Conservation (phyloP, 2,888 invertebrate species). For the Argyresthia goedartella region DNA sequence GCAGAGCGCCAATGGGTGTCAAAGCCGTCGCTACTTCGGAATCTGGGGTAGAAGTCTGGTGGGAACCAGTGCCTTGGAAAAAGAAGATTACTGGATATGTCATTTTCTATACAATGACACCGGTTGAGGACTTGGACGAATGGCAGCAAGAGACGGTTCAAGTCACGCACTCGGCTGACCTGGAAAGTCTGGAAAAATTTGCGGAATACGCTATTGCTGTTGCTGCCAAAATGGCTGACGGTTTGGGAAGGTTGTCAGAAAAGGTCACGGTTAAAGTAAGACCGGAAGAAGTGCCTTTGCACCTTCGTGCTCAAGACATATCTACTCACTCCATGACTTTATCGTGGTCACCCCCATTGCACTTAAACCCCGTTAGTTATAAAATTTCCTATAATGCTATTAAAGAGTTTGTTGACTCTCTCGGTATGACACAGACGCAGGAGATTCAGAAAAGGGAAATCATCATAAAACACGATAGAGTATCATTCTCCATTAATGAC, state of each 20-base stretch:
- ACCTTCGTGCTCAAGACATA: conserved; percentile 89
- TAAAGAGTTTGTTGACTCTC: conserved; percentile 94
- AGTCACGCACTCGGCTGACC: conserved; percentile 89
- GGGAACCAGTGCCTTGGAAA: conserved; percentile 90
- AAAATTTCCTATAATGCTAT: conserved; percentile 93
- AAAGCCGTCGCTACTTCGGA: conserved; percentile 95
- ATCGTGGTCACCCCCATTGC: conserved; percentile 91
- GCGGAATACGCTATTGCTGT: conserved; percentile 93
- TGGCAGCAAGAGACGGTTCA: conserved; percentile 91
- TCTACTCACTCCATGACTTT: conserved; percentile 95
- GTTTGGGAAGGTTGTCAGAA: conserved; percentile 88
- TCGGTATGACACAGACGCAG: conserved; percentile 91
- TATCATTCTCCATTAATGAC: conserved; percentile 85
- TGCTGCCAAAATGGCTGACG: conserved; percentile 84
- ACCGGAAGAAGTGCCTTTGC: conserved; percentile 93
- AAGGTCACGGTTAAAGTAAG: conserved; percentile 91
- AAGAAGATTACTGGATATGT: conserved; percentile 88
- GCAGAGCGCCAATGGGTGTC: conserved; percentile 93
- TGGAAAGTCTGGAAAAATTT: conserved; percentile 90
- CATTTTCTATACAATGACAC: conserved; percentile 93
- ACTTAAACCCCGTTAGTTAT: conserved; percentile 89
- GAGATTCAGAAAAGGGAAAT: conserved; percentile 82
- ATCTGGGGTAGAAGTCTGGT: conserved; percentile 95
- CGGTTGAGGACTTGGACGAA: conserved; percentile 92
- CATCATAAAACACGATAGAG: conserved; percentile 77